A percentile compares a stretch with the other conserved stretches of the same genome.
Conservation (phyloP, 2,888 invertebrate species). For the Tachina fera region DNA sequence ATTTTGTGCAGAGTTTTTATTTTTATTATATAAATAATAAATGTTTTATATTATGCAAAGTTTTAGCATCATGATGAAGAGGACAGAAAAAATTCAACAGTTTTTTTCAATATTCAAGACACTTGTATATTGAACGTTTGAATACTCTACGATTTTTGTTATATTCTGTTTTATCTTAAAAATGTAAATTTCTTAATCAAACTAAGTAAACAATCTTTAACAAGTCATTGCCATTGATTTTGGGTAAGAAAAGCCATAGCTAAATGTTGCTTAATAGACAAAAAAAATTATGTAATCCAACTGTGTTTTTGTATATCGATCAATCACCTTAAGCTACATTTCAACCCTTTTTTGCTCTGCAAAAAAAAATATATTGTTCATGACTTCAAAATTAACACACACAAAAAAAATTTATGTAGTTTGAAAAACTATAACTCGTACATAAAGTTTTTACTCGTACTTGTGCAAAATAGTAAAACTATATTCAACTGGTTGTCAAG, state of each 20-base stretch:
- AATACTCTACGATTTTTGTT: too few relatives aligned
- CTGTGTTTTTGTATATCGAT: constrained; percentile 42
- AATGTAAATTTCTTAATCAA: too few relatives aligned
- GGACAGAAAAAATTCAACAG: too few relatives aligned
- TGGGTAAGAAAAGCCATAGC: constrained; percentile 1
- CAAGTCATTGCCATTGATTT: constrained; percentile 45
- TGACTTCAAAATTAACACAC: neutral
- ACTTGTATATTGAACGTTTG: too few relatives aligned
- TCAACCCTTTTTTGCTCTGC: too few relatives aligned
- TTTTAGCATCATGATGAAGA: too few relatives aligned
- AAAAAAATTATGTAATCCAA: constrained; percentile 38
- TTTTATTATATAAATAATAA: too few relatives aligned
- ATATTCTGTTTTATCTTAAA: too few relatives aligned
- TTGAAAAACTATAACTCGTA: neutral
- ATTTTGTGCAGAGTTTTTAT: too few relatives aligned
- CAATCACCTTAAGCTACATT: constrained; percentile 31
- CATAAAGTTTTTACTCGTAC: neutral
- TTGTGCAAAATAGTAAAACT: neutral
- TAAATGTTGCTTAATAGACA: constrained; percentile 21
- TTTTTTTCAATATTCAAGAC: too few relatives aligned
- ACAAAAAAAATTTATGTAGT: constrained; percentile 1
- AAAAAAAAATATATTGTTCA: neutral
- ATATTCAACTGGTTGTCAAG: constrained; percentile 69
- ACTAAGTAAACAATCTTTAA: neutral
- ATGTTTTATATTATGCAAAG: too few relatives aligned